Conservation (phyloP, 2,888 invertebrate species). For the Ceratothoa steindachneri region DNA sequence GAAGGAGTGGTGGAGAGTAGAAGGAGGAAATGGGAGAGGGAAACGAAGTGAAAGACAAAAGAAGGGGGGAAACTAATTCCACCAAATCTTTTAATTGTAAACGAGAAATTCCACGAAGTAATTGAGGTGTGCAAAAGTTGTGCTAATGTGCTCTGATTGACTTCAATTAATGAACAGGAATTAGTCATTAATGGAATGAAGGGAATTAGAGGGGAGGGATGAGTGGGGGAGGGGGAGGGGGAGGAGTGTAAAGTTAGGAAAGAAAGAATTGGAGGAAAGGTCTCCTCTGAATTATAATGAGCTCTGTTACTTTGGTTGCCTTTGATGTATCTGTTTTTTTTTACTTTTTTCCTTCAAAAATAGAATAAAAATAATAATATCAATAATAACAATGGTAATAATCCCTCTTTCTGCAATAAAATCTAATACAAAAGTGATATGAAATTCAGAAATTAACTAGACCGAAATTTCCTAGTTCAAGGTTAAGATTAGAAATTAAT, state of each 20-base stretch:
- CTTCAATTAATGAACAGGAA: slow-evolving; percentile 11
- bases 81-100: slow-evolving; percentile 11
- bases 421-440: too few relatives aligned
- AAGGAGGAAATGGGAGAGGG: not conserved
- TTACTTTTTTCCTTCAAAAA: too few relatives aligned
- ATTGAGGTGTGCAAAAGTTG: slow-evolving; percentile 10
- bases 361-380: too few relatives aligned
- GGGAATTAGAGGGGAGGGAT: not conserved
- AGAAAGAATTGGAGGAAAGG: not conserved
- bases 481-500: too few relatives aligned
- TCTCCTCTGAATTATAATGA: too few relatives aligned
- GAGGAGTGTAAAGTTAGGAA: not conserved
- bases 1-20: not conserved
- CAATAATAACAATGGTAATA: too few relatives aligned
- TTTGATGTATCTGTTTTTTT: too few relatives aligned
- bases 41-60: not conserved
- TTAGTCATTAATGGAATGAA: slow-evolving; percentile 3
- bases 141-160: not conserved
- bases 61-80: not conserved
- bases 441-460: too few relatives aligned
- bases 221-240: not conserved
- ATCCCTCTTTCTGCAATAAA: too few relatives aligned
- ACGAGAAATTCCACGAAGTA: not conserved
- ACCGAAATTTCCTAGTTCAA: too few relatives aligned
- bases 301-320: too few relatives aligned